These are phyloP conservation scores for Antheraea yamamai DNA, from an alignment of 2,888 invertebrate species.

Conservation along the genomic window DNA sequence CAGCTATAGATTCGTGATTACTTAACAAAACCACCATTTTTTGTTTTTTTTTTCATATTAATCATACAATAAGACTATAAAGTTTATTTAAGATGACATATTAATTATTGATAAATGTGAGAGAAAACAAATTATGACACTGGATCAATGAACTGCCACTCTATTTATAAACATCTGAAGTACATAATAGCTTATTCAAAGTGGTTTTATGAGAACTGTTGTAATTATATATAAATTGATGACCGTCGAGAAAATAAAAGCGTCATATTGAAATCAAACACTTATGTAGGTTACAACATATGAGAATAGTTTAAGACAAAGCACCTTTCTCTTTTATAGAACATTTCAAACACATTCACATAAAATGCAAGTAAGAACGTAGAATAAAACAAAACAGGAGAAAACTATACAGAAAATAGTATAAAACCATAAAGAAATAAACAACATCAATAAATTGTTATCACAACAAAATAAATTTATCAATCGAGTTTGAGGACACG, in stretches of 20 bases:
- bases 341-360: neutral
- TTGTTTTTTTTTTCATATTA: neutral
- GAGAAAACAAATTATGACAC: constrained; percentile 1
- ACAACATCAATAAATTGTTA: constrained; percentile 27
- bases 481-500: constrained; percentile 45
- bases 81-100: neutral
- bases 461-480: constrained; percentile 45
- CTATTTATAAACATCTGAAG: constrained; percentile 10
- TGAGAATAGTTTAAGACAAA: constrained; percentile 39
- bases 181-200: neutral
- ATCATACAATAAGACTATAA: neutral
- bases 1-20: neutral
- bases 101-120: neutral
- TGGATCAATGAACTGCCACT: constrained; percentile 7
- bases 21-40: neutral
- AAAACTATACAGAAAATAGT: neutral
- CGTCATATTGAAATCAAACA: constrained; percentile 9
- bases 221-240: neutral
- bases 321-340: constrained; percentile 60
- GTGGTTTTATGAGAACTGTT: neutral
- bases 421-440: constrained; percentile 4
- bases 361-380: neutral
- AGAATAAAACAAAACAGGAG: neutral
- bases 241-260: neutral
- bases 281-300: constrained; percentile 54